A percentile compares a stretch with the other conserved stretches of the same genome.
Evolutionary conservation across 2,113 vertebrate genomes (phyloP).

Genomic region (Saccopteryx leptura): DNA sequence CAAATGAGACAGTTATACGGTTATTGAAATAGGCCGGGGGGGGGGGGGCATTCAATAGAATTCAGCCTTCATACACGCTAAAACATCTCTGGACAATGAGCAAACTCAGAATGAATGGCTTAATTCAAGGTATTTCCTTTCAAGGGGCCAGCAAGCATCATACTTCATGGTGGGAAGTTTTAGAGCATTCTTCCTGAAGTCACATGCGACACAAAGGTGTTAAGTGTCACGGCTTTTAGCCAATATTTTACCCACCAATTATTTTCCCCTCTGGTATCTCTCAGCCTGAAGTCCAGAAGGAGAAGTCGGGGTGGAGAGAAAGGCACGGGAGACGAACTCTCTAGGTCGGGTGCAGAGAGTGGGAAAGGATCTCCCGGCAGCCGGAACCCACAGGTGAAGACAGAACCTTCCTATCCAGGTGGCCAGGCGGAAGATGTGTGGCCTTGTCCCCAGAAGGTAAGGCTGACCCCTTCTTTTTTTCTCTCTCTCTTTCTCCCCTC

Average conservation of each 20-base stretch:
- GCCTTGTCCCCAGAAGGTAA: background rate
- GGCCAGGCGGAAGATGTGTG: background rate
- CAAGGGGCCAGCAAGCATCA: background rate
- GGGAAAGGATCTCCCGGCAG: background rate
- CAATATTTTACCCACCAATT: background rate
- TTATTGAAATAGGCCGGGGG: background rate
- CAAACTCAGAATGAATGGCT: background rate
- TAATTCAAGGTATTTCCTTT: background rate
- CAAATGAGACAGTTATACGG: constrained; percentile 34
- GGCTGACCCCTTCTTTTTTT: background rate
- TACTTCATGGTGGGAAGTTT: background rate
- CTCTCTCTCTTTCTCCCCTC: no score
- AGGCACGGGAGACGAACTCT: no score
- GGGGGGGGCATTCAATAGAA: background rate
- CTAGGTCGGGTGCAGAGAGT: background rate
- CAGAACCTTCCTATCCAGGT: background rate
- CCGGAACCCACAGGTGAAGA: background rate
- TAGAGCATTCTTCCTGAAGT: constrained; percentile 15
- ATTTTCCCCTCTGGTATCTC: background rate
- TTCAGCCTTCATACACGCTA: background rate
- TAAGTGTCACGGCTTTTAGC: background rate
- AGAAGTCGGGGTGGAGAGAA: background rate
- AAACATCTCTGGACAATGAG: constrained; percentile 17
- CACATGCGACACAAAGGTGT: background rate
- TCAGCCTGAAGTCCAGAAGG: background rate